These are phyloP conservation scores for Arizona elegans DNA, from an alignment of 2,113 vertebrate genomes.

Conservation along the genomic window DNA sequence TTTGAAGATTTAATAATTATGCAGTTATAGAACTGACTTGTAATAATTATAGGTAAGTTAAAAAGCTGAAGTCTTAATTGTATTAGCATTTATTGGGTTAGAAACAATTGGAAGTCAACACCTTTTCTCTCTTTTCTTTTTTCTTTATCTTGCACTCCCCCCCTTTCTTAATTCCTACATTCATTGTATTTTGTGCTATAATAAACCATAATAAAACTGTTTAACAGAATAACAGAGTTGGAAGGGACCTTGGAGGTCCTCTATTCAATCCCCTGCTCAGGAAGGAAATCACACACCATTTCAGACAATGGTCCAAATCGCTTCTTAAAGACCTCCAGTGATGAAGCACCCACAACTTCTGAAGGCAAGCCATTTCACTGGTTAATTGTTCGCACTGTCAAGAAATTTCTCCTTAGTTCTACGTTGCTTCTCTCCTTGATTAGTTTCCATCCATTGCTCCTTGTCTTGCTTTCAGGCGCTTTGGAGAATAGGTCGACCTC, in stretches of 20 bases:
- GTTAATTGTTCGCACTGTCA: not conserved
- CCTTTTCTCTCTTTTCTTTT: too few relatives aligned
- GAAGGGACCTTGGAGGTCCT: not conserved
- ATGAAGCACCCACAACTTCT: not conserved
- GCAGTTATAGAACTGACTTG: too few relatives aligned
- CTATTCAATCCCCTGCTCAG: not conserved
- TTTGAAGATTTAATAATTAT: too few relatives aligned
- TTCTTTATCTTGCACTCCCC: not conserved
- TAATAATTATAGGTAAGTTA: too few relatives aligned
- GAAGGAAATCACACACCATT: not conserved
- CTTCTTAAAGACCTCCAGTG: not conserved
- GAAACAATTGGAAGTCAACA: too few relatives aligned
- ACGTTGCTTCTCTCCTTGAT: not conserved
- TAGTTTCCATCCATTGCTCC: not conserved
- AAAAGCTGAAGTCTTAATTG: too few relatives aligned
- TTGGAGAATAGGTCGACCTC: not conserved
- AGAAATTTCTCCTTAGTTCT: not conserved
- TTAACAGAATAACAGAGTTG: not conserved
- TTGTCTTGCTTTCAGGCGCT: not conserved
- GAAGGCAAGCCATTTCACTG: not conserved
- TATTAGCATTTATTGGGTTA: too few relatives aligned
- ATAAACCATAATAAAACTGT: not conserved
- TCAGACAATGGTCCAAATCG: not conserved
- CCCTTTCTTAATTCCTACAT: not conserved
- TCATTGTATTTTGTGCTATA: not conserved